phyloP scores from a whole-genome alignment of 2,797 vertebrate species.

The Darevskia mixta region DNA sequence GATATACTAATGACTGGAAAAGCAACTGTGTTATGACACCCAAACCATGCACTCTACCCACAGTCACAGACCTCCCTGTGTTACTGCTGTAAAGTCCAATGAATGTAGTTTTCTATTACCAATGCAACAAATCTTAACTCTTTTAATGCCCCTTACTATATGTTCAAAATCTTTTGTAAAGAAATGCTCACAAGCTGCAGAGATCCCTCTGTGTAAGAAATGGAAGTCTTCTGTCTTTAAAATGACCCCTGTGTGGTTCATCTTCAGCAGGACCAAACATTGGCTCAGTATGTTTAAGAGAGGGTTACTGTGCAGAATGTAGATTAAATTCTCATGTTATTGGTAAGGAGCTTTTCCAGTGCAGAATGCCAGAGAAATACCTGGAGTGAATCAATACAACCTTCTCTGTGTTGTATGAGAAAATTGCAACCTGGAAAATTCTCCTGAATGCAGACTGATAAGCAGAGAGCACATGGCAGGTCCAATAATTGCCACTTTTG shows the following conservation, averaged over 20 bases:
- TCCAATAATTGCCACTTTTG: slow-evolving; percentile 17
- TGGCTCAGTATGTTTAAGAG: slow-evolving; percentile 61
- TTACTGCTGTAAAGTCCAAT: not conserved
- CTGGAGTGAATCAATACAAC: slow-evolving; percentile 55
- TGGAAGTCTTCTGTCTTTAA: slow-evolving; percentile 68
- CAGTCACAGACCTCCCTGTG: no score
- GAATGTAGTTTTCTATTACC: fast-evolving
- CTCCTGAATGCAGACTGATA: not conserved
- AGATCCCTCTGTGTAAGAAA: slow-evolving; percentile 61
- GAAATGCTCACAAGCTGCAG: slow-evolving; percentile 51
- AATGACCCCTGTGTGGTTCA: slow-evolving; percentile 62
- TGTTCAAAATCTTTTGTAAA: slow-evolving; percentile 49
- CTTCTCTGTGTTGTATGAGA: slow-evolving; percentile 47
- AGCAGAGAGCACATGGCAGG: slow-evolving; percentile 10
- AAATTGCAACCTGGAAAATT: slow-evolving; percentile 20
- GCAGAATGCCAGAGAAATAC: slow-evolving; percentile 62
- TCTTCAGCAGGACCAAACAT: slow-evolving; percentile 62
- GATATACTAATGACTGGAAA: not conserved
- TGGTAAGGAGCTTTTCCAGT: slow-evolving; percentile 61
- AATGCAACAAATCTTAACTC: fast-evolving
- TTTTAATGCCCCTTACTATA: slow-evolving; percentile 16
- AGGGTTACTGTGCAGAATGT: slow-evolving; percentile 58
- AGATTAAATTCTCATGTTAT: slow-evolving; percentile 66
- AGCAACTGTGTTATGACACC: not conserved
- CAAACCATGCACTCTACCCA: no score